Evolutionary conservation across 2,888 invertebrate genomes (phyloP), one percentile per base, ranked within the genome.

Genomic region (Neoascia interrupta): DNA sequence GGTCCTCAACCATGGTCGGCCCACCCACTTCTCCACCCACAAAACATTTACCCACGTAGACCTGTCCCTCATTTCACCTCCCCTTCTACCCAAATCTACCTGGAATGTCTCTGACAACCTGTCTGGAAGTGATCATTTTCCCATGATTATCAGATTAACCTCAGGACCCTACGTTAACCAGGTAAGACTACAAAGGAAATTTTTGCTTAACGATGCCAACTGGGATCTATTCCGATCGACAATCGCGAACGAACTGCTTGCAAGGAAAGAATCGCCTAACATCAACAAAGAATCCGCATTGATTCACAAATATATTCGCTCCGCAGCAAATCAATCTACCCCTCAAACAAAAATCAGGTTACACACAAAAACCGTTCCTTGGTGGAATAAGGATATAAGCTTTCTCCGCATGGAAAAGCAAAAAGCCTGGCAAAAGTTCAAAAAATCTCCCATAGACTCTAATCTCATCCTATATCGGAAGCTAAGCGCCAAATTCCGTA

Each of bases 31-130:
- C n/a, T n/a, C n/a, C n/a, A n/a, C n/a, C 4, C 58, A 61, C 8
- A 26, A 15, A 31, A 53, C 69, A 15, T 69, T 69, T 21, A 36
- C 56, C 18, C 36, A 70, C 43, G 51, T 63, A 10, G 66, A 61
- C 28, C 19, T 74, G 0, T 36, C 41, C 1, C 18, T 75, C 2
- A n/a, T 34, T 3, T 61, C 54, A 6, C 36, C 61, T 5, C 26
- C 13, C 18, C 16, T 75, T 15, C 16, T 41, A 6, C 54, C 43
- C 5, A 68, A 41, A 28, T 11, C 15, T 8, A 34, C 21, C 11
- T 69, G 60, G 23, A 8, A 21, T n/a, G 37, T 37, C 8, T 28
- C 28, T 1, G 21, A 58, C 8, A 23, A 19, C 15, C 41, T 60
- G 15, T 23, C 34, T 19, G 51, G 60, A 1, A 69, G 58, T 15